phyloP scores from a whole-genome alignment of 2,797 vertebrate species.

The Muscicapa comitata region DNA sequence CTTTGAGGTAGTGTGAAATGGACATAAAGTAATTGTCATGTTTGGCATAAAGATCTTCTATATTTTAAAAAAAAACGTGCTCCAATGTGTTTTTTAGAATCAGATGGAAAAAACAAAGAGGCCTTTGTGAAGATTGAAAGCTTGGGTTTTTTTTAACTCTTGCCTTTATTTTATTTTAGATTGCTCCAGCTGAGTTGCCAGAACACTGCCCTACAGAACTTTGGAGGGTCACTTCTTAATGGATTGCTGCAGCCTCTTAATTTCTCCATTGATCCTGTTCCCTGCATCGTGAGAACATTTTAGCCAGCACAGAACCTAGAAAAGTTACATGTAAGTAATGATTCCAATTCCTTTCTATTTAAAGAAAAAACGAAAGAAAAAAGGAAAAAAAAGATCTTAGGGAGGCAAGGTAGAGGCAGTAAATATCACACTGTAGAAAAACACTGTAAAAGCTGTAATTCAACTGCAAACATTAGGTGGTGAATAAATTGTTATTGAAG shows the following conservation, averaged over 20 bases:
- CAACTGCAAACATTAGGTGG: constrained; percentile 32
- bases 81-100: not conserved
- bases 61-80: not conserved
- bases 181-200: constrained; percentile 53
- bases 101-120: not conserved
- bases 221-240: constrained; percentile 75
- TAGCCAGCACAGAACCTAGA: constrained; percentile 77
- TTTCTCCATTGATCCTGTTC: constrained; percentile 70
- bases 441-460: constrained; percentile 43
- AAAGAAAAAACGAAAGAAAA: not conserved
- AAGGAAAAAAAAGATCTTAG: not conserved
- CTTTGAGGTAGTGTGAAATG: not conserved
- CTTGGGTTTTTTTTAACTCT: not conserved
- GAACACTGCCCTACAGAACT: constrained; percentile 44
- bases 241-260: constrained; percentile 73
- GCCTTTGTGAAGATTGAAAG: not conserved
- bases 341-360: constrained; percentile 42
- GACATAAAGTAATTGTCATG: not conserved
- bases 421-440: constrained; percentile 34
- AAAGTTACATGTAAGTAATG: constrained; percentile 79
- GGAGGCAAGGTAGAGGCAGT: not conserved
- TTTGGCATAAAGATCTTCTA: not conserved
- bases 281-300: constrained; percentile 74
- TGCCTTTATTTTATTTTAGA: constrained; percentile 56
- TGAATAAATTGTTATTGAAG: constrained; percentile 41